Conservation (phyloP, 2,797 vertebrate genomes). For the Selene dorsalis region DNA sequence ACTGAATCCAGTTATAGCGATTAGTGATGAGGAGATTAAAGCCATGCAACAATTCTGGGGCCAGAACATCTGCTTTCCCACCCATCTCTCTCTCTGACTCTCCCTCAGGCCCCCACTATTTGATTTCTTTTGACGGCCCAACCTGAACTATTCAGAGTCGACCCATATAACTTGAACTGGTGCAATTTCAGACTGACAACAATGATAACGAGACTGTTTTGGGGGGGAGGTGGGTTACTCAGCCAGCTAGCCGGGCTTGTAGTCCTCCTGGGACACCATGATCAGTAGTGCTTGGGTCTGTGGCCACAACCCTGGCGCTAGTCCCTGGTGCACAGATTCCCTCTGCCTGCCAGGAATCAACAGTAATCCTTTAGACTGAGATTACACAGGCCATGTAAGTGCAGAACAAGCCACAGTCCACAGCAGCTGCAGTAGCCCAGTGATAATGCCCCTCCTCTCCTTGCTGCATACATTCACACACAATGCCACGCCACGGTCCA, state of each 20-base stretch:
- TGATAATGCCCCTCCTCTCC: conserved; percentile 44
- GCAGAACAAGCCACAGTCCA: conserved; percentile 75
- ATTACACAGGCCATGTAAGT: conserved; percentile 82
- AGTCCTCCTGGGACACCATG: conserved; percentile 65
- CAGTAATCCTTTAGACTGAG: conserved; percentile 85
- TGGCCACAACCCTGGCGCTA: conserved; percentile 72
- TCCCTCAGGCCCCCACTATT: conserved; percentile 54
- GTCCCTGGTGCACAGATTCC: conserved; percentile 77
- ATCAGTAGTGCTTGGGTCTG: conserved; percentile 69
- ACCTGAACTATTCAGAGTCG: conserved; percentile 53
- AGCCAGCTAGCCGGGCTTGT: conserved; percentile 43
- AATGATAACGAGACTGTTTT: conserved; percentile 58
- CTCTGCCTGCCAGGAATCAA: conserved; percentile 81
- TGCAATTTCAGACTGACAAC: conserved; percentile 55
- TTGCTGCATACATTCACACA: conserved; percentile 51
- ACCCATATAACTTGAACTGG: conserved; percentile 30
- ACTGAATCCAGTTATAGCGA: conserved; percentile 85
- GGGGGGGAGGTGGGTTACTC: conserved; percentile 18
- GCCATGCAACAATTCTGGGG: conserved; percentile 79
- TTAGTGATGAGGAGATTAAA: conserved; percentile 85
- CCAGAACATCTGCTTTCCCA: conserved; percentile 84
- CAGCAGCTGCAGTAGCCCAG: conserved; percentile 69
- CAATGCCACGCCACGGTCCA: conserved; percentile 18
- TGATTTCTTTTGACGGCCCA: conserved; percentile 62
- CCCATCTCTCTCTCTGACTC: conserved; percentile 53